Conservation (phyloP, 2,888 invertebrate species). For the Periphyllus acericola region DNA sequence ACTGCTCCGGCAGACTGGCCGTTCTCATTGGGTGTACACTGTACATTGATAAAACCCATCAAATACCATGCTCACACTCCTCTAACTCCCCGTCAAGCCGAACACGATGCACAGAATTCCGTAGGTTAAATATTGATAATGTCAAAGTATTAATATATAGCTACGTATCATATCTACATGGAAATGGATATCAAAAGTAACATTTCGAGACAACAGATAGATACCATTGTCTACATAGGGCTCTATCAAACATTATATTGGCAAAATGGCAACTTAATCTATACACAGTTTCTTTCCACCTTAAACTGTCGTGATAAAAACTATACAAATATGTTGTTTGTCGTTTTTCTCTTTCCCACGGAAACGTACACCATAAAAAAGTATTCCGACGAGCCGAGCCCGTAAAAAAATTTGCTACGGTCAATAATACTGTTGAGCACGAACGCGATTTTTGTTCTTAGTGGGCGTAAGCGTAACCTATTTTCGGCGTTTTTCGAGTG, state of each 20-base stretch:
- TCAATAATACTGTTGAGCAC: slow-evolving; percentile 16
- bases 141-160: too few relatives aligned
- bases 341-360: background rate
- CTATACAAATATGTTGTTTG: background rate
- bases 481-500: slow-evolving; percentile 21
- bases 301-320: background rate
- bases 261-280: too few relatives aligned
- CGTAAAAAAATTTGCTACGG: slow-evolving; percentile 33
- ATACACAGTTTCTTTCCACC: too few relatives aligned
- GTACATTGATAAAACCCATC: background rate
- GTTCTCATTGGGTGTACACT: background rate
- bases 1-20: background rate
- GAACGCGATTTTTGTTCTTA: background rate
- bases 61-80: background rate
- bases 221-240: too few relatives aligned
- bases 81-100: too few relatives aligned
- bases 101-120: background rate
- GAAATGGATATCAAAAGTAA: too few relatives aligned
- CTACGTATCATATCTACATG: too few relatives aligned
- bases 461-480: slow-evolving; percentile 19
- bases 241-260: too few relatives aligned
- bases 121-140: too few relatives aligned
- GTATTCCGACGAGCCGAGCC: background rate
- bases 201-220: too few relatives aligned
- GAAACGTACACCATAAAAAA: background rate